Base-by-base conservation (phyloP, 2,113 vertebrate genomes). In the Melospiza melodia region DNA sequence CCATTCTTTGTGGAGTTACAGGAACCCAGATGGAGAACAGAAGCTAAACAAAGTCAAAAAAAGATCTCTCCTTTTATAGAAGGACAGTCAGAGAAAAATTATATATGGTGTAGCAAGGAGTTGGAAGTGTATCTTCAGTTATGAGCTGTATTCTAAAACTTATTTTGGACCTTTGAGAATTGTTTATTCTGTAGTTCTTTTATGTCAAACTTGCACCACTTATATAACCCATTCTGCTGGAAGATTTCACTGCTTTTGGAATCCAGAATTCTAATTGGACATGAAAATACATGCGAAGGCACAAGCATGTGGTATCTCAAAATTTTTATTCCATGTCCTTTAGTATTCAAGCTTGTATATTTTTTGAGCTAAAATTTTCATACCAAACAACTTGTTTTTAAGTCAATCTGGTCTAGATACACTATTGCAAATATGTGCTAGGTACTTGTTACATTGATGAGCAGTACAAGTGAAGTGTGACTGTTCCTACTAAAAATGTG, bases 391-490 rank as follows among this genome's bases (percentile, higher is more conserved):
- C 63, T 94, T 88, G 71, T 90, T 91, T 68, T 90, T 52, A 49
- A 74, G 80, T 90, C 93, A 92, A 12, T 93, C 94, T 95, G 84
- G 52, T 94, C 49, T 89, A 61, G 48, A 75, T 88, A 33, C 1
- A 20, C 44, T 54, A 21, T 84, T 84, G 88, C 49, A 77, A 59
- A 54, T 90, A 77, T 52, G 76, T 90, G 84, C 68, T 94, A 91
- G 89, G 57, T 94, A 57, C 73, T 86, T 92, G 87, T 85, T 95
- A 77, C 46, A 33, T 55, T 90, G 93, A 86, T 78, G 80, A 96
- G 67, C 90, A 63, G 72, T 59, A 24, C 6, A 87, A 92, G 62
- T 52, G 88, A 87, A 92, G 62, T 52, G 88, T 92, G 75, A 80
- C 63, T 91, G 43, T 79, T 93, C 78, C 46, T 62, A 25, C 80